Evolutionary conservation across 2,888 invertebrate genomes (phyloP), one percentile per base, ranked within the genome.

Genomic region (Tinea pellionella): DNA sequence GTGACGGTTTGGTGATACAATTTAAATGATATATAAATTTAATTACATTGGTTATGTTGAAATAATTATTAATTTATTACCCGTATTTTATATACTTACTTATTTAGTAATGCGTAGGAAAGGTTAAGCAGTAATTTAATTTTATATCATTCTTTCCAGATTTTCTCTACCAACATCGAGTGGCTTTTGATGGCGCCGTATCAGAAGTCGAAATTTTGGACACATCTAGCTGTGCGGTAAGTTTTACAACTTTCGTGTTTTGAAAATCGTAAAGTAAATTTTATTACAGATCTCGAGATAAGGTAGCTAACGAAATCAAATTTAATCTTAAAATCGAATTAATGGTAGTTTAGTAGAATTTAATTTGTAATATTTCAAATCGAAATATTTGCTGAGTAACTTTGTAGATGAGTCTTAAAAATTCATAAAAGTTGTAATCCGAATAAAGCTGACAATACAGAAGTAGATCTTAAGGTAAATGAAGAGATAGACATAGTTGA

Each of bases 191-290:
- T 77, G 93, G 91, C 71, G 92, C 91, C 65, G 90, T 91, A 66
- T 93, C 93, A 63, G 93, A 93, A 83, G 92, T 93, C 69, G 94
- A 93, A 89, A 93, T 92, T 79, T 87, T 92, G 81, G 94, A 93
- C 83, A 94, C 93, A 67, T 93, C 93, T 68, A 93, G 92, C 88
- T 93, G 92, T 87, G 92, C 91, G 89, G 94, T 94, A 89, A 92
- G 92, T 88, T 37, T 37, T 37, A 37, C 41, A 13, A 13, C 47
- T 15, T n/a, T 47, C 2, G n/a, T 12, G 9, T 37, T 6, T 12
- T 12, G 11, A 37, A 37, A 2, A 37, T 12, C 24, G 37, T 37
- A 37, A 37, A 37, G 9, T 37, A 37, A 37, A 37, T 37, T 37
- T 37, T 37, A 37, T 37, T 37, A 37, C 37, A 2, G 37, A 37